Evolutionary conservation across 2,113 vertebrate species (phyloP), one percentile per base, ranked within the genome.

Genomic region (Cyanoramphus novaezelandiae): DNA sequence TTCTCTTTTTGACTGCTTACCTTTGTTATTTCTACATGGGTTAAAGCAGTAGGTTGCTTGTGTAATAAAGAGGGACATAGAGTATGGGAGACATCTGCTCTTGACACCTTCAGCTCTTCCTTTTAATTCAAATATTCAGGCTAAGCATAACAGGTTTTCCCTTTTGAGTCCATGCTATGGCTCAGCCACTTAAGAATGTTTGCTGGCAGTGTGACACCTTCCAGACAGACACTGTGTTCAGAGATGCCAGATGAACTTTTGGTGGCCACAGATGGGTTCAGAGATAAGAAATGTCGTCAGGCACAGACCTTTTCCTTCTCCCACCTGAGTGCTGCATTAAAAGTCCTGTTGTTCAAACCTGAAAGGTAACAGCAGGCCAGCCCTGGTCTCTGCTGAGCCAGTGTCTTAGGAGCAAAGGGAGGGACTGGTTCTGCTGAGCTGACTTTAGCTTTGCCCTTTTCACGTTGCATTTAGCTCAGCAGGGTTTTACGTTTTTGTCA

Each of bases 361-460:
- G 84, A 13, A 44, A 93, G 64, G 46, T 63, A 62, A 10, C 62
- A 90, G 67, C 52, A 64, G 85, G 69, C 55, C 15, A 23, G 44
- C 29, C 62, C 43, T 29, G n/a, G 7, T 4, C 57, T 68, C 80
- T 49, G 60, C 70, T 68, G 77, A 47, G 65, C 25, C 46, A 24
- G 62, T 31, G 16, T 76, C 1, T 15, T 81, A 71, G 4, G 63
- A 68, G 77, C 60, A 25, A 52, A 10, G 21, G 33, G 3, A 9
- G 57, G 27, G 68, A 33, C 70, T 23, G 72, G 67, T 41, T 60
- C 53, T 62, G 76, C 77, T 74, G 52, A 81, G 91, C 83, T 84
- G 83, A 67, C 88, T 96, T 71, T 46, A 79, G 88, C 70, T 83
- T 84, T 96, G 89, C 91, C 92, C 95, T 93, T 92, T 96, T 64